phyloP scores from a whole-genome alignment of 1,140 invertebrate species.

The Vanessa atalanta region DNA sequence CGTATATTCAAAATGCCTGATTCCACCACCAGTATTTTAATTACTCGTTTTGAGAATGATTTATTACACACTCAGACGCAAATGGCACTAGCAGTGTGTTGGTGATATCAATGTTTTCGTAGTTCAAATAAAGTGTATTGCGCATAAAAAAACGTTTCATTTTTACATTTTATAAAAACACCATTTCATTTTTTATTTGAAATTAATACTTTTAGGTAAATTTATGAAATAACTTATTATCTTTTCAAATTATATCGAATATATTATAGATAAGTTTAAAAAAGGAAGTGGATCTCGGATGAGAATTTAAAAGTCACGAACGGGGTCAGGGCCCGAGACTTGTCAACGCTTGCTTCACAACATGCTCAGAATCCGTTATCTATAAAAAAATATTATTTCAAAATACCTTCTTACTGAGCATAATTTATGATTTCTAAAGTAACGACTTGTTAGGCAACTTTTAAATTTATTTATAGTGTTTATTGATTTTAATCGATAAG shows the following conservation, averaged over 20 bases:
- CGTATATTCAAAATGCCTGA: slow-evolving; percentile 75
- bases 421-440: slow-evolving; percentile 26
- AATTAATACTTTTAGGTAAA: too few species aligned
- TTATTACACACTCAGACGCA: slow-evolving; percentile 69
- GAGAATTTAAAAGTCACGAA: slow-evolving; percentile 63
- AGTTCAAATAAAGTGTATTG: slow-evolving; percentile 32
- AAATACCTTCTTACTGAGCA: slow-evolving; percentile 14
- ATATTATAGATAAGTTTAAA: neutral
- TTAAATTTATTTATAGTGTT: slow-evolving; percentile 22
- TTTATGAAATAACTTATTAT: too few species aligned
- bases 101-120: slow-evolving; percentile 45
- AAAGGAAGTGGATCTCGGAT: slow-evolving; percentile 20
- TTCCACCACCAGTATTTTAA: slow-evolving; percentile 80
- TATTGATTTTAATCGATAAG: slow-evolving; percentile 34
- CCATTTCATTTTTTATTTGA: too few species aligned
- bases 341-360: slow-evolving; percentile 53
- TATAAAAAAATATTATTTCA: slow-evolving; percentile 9
- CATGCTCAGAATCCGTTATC: slow-evolving; percentile 16
- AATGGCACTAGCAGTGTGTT: slow-evolving; percentile 66
- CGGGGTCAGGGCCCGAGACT: slow-evolving; percentile 53
- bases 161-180: neutral
- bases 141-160: neutral
- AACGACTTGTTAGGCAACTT: slow-evolving; percentile 23
- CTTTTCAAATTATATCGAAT: too few species aligned
- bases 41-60: slow-evolving; percentile 80